phyloP scores from a whole-genome alignment of 2,888 invertebrate species.

The Allolobophora icterica region DNA sequence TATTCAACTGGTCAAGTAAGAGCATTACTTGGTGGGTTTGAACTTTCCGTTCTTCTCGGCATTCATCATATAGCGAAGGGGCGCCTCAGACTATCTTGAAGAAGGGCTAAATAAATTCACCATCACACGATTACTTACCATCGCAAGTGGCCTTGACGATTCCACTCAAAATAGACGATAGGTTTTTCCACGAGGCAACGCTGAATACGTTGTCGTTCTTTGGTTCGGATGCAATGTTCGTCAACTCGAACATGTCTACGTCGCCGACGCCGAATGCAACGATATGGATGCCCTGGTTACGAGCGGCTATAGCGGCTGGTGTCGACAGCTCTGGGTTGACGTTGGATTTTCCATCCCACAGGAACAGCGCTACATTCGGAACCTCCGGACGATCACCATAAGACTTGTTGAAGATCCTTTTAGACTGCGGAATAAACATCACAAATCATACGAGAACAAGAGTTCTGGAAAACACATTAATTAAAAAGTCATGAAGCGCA shows the following conservation, averaged over 20 bases:
- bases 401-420: not conserved
- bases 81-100: too few relatives aligned
- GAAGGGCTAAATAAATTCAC: too few relatives aligned
- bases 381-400: constrained; percentile 27
- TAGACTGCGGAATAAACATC: constrained; percentile 47
- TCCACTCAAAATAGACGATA: not conserved
- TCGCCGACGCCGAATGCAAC: constrained; percentile 52
- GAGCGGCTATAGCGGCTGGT: constrained; percentile 32
- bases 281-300: constrained; percentile 40
- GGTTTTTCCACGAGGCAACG: constrained; percentile 1
- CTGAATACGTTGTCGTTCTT: constrained; percentile 30
- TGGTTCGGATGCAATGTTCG: constrained; percentile 46
- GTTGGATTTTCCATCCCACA: constrained; percentile 27
- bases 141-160: constrained; percentile 30
- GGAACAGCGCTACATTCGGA: constrained; percentile 21
- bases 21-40: too few relatives aligned
- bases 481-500: too few relatives aligned
- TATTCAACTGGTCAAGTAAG: too few relatives aligned
- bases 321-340: not conserved
- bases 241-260: constrained; percentile 49
- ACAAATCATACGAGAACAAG: too few relatives aligned
- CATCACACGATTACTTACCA: not conserved
- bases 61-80: too few relatives aligned
- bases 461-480: too few relatives aligned
- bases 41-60: too few relatives aligned